phyloP scores from a whole-genome alignment of 2,888 invertebrate species.

The Drosophila flavopinicola region DNA sequence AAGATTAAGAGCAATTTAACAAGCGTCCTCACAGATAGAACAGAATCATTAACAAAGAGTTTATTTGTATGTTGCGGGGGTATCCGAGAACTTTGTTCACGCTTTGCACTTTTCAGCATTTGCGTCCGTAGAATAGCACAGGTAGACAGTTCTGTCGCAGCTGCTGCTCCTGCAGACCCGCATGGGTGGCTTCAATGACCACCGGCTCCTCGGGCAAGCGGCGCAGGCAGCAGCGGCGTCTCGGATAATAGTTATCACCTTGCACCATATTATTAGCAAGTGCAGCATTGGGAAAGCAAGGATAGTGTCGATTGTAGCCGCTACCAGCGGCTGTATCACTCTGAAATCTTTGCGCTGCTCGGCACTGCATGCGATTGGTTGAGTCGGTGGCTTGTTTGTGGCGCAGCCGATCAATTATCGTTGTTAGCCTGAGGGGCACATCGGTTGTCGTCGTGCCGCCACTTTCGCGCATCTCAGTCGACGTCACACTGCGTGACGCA shows the following conservation, averaged over 20 bases:
- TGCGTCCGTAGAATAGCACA: conserved; percentile 36
- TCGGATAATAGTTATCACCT: conserved; percentile 1
- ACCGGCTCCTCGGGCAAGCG: conserved; percentile 37
- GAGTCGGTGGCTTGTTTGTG: not conserved
- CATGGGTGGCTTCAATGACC: conserved; percentile 38
- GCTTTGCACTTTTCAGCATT: not conserved
- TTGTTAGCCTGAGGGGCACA: not conserved
- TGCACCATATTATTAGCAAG: not conserved
- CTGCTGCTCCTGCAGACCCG: conserved; percentile 33
- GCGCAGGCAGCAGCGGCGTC: conserved; percentile 38
- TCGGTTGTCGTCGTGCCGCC: conserved; percentile 14
- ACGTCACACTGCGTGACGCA: conserved; percentile 6
- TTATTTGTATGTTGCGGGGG: not conserved
- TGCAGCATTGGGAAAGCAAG: conserved; percentile 1
- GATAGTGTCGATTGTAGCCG: not conserved
- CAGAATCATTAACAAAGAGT: no score
- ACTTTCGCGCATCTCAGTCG: not conserved
- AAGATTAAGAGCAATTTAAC: no score
- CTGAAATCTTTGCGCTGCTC: not conserved
- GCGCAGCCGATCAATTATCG: conserved; percentile 1
- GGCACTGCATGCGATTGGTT: not conserved
- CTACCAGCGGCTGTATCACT: not conserved
- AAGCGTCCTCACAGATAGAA: no score
- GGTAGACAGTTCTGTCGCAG: conserved; percentile 19
- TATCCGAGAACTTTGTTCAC: no score